Percentiles rank a stretch among this genome's conserved stretches.
Evolutionary conservation across 2,797 vertebrate genomes (phyloP).

Genomic region (Lophotriccus pileatus): DNA sequence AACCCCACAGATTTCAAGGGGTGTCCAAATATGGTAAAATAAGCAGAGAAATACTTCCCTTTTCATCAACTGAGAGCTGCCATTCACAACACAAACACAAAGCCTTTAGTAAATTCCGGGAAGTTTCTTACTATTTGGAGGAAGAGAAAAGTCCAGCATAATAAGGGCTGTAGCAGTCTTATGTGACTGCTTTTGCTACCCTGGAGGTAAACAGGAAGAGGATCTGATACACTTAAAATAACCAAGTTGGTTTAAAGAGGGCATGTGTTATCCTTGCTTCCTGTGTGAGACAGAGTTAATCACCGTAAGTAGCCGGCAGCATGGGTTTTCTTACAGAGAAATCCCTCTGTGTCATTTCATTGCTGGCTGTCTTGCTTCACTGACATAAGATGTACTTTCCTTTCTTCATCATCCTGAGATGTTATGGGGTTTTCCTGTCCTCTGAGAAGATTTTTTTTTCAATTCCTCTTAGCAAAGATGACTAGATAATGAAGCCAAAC

Average conservation of each 20-base stretch:
- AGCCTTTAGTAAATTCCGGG: not conserved
- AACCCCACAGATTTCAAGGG: not conserved
- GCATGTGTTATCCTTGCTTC: constrained; percentile 30
- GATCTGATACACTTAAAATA: constrained; percentile 20
- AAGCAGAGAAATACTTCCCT: not conserved
- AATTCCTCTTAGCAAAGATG: constrained; percentile 19
- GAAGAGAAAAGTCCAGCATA: not conserved
- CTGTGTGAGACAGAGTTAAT: constrained; percentile 71
- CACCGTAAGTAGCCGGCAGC: not conserved
- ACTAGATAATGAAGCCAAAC: constrained; percentile 56
- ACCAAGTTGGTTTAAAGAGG: constrained; percentile 11
- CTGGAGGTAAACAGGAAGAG: constrained; percentile 71
- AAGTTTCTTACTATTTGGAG: not conserved
- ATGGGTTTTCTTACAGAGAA: constrained; percentile 18
- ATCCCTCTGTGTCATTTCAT: constrained; percentile 55
- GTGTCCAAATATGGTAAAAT: constrained; percentile 5
- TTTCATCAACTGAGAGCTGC: not conserved
- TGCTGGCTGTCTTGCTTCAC: constrained; percentile 31
- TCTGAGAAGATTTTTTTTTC: constrained; percentile 43
- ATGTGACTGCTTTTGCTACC: not conserved
- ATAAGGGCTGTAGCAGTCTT: not conserved
- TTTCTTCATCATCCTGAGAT: constrained; percentile 56
- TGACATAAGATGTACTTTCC: constrained; percentile 60
- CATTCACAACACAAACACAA: not conserved
- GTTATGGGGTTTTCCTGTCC: constrained; percentile 58